Evolutionary conservation across 2,113 vertebrate genomes (phyloP), one percentile per base, ranked within the genome.

Genomic region (Cynocephalus volans): DNA sequence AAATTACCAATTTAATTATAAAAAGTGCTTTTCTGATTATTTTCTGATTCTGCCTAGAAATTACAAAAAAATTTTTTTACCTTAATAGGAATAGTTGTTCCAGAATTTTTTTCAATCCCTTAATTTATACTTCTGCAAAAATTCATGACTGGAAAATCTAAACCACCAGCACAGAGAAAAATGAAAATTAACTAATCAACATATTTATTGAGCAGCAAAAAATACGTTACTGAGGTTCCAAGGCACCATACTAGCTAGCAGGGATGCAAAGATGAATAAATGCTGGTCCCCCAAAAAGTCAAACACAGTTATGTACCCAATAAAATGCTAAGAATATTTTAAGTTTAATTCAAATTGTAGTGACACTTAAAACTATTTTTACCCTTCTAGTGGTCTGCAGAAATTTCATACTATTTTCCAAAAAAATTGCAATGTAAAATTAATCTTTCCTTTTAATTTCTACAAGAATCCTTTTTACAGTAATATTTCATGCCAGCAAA

Each of bases 281-380:
- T 2, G 1, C 28, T 69, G 13, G 18, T 33, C 6, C 36, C n/a
- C 4, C 8, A 31, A 96, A 85, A 48, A 45, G 6, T 67, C 70
- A 88, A 88, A 91, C 33, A 73, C 77, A 94, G 88, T 67, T 65
- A 84, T 52, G 8, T 76, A 65, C 26, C 26, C 4, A 12, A 48
- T 21, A 88, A 88, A 94, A 84, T 75, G n/a, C 48, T 48, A 89
- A 84, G 18, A 54, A 52, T 84, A 62, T 84, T 90, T 93, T 90
- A 28, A 60, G 4, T 77, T 82, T 83, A 89, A 65, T 82, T 95
- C 54, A 70, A 73, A 96, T 60, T 96, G 94, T 54, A 92, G 26
- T 54, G 45, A 62, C 12, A 80, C 13, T 52, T 64, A n/a, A 73
- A 26, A 48, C 84, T 90, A 69, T 75, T 86, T 93, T 86, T 81